A percentile compares a stretch with the other conserved stretches of the same genome.
phyloP scores from a whole-genome alignment of 35 echinoderm and acorn worm species.

The Amphiura filiformis region DNA sequence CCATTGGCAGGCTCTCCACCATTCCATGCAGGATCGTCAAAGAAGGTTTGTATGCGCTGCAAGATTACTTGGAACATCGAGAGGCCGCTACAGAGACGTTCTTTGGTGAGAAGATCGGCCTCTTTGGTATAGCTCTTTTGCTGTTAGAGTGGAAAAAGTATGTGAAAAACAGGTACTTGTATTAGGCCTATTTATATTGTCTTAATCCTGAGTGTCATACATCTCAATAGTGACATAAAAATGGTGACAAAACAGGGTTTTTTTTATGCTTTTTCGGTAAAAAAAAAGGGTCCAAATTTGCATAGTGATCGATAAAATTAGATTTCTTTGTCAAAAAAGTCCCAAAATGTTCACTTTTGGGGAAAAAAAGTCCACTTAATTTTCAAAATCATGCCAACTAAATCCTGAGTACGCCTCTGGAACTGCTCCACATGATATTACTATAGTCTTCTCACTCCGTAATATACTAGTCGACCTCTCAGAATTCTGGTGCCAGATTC shows the following conservation, averaged over 20 bases:
- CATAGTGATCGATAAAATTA: neutral
- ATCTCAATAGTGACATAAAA: neutral
- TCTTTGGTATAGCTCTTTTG: conserved; percentile 73
- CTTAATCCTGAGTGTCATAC: too few relatives aligned
- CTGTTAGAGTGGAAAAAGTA: conserved; percentile 23
- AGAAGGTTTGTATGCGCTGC: conserved; percentile 80
- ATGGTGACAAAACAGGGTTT: neutral
- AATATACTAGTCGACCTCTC: too few relatives aligned
- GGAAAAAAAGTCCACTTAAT: too few relatives aligned
- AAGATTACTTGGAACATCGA: conserved; percentile 94
- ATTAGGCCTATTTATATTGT: too few relatives aligned
- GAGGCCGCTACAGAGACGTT: conserved; percentile 88
- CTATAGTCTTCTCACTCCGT: too few relatives aligned
- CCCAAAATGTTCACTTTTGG: too few relatives aligned
- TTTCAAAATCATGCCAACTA: too few relatives aligned
- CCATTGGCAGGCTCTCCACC: conserved; percentile 83
- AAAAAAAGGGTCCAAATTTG: neutral
- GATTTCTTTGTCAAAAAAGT: neutral
- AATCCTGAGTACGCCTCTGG: too few relatives aligned
- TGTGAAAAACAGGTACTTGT: neutral
- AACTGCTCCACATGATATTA: too few relatives aligned
- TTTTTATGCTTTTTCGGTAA: neutral
- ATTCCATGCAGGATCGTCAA: conserved; percentile 74
- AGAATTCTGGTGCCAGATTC: too few relatives aligned
- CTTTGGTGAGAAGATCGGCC: conserved; percentile 84